Evolutionary conservation across 2,113 vertebrate genomes (phyloP).

Genomic region (Microtus oregoni): DNA sequence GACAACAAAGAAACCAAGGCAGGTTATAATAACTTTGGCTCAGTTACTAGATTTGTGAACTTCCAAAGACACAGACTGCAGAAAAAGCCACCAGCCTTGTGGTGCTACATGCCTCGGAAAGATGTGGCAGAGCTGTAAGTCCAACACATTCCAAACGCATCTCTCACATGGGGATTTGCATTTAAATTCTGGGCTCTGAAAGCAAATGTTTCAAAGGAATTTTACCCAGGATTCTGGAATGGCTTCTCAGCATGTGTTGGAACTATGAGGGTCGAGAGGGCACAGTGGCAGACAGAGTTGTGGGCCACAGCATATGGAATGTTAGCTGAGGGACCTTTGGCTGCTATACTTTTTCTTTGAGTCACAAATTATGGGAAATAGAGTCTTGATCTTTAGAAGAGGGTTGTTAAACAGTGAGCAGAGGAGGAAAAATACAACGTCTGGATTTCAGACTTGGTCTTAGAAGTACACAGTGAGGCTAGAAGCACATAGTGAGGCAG

Average conservation of each 20-base stretch:
- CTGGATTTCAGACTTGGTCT: background rate
- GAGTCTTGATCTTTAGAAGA: background rate
- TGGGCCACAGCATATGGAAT: no score
- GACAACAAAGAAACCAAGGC: constrained; percentile 8
- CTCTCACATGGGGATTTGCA: background rate
- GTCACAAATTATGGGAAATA: background rate
- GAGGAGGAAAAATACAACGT: background rate
- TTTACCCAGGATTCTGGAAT: background rate
- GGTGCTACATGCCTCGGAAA: background rate
- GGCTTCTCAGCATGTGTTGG: background rate
- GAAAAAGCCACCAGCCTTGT: background rate
- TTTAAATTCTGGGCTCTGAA: background rate
- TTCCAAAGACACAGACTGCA: constrained; percentile 50
- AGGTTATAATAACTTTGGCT: background rate
- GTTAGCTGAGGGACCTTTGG: background rate
- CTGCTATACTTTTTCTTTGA: background rate
- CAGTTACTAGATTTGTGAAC: background rate
- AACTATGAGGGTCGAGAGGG: background rate
- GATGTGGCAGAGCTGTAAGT: background rate
- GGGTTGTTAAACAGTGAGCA: background rate
- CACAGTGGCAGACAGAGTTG: no score
- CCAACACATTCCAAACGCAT: background rate
- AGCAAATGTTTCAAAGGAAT: background rate
- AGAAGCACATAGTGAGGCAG: background rate
- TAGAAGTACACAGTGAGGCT: background rate